phyloP scores from a whole-genome alignment of 2,888 invertebrate species.

The Callimorpha dominula region DNA sequence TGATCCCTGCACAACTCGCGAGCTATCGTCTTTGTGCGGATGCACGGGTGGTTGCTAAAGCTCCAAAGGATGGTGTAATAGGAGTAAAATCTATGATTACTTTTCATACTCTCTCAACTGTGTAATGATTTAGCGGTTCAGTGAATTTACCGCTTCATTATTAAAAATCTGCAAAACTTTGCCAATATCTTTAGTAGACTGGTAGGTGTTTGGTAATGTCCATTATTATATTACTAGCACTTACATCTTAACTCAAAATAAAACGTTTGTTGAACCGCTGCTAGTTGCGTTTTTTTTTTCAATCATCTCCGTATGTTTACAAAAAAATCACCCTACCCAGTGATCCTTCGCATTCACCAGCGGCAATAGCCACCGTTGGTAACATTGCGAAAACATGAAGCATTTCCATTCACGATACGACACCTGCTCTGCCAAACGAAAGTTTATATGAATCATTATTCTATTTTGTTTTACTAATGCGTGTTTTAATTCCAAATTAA shows the following conservation, averaged over 20 bases:
- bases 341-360: conserved; percentile 13
- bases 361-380: conserved; percentile 19
- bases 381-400: conserved; percentile 46
- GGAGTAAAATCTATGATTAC: no score
- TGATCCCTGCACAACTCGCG: no score
- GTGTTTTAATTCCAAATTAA: conserved; percentile 12
- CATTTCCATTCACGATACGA: conserved; percentile 39
- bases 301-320: conserved; percentile 31
- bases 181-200: no score
- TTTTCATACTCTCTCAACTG: no score
- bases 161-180: no score
- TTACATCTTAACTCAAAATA: background rate
- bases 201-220: no score
- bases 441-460: conserved; percentile 31
- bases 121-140: no score
- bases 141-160: no score
- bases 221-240: background rate
- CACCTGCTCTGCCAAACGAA: conserved; percentile 32
- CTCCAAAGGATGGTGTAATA: no score
- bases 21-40: no score
- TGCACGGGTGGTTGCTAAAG: no score
- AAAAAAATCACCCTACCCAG: conserved; percentile 33
- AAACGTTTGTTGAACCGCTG: background rate
- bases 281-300: background rate
- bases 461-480: conserved; percentile 12